Base-by-base conservation (phyloP, 1,140 invertebrate species). In the Brachionus calyciflorus region DNA sequence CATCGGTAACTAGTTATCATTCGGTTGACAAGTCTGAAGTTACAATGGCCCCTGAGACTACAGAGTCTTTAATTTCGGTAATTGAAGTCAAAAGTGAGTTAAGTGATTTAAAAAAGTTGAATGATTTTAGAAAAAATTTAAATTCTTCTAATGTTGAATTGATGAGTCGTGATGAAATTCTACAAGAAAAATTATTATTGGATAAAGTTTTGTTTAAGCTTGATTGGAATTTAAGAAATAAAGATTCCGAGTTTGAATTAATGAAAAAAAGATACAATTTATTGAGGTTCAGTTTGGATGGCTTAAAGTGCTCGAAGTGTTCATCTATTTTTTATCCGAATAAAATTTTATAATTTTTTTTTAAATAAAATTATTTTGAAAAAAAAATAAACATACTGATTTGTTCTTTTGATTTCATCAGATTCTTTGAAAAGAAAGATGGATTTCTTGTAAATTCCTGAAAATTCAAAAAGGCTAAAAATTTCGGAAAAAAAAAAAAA, bases 201-300 rank as follows among this genome's bases (percentile, higher is more conserved):
- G 53, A 33, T 28, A 24, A 28, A 21, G 10, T 55, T 17, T 55
- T 55, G 53, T 55, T 55, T 26, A 55, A 55, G 19, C 28, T 55
- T 24, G 53, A 55, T 28, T 55, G 53, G 53, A 55, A 55, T 55
- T 55, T n/a, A 10, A n/a, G n/a, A n/a, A 55, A 26, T 55, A 28
- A n/a, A 28, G 53, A 28, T n/a, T 28, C 12, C 12, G 24, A 55
- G 2, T 55, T 28, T 55, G 53, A 55, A 5, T 28, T 28, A 12
- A 3, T 55, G 26, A 55, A 28, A 55, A 55, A 55, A 55, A 10
- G 53, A 28, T 55, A 55, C 10, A 28, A 55, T 55, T 28, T 55
- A 28, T 10, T 55, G 17, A 55, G 33, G 10, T 28, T 26, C 17
- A 28, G 12, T 5, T 55, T 55, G 17, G 33, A 28, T 55, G 53